Evolutionary conservation across 2,888 invertebrate genomes (phyloP), one percentile per base, ranked within the genome.

Genomic region (Dryomyza anilis): DNA sequence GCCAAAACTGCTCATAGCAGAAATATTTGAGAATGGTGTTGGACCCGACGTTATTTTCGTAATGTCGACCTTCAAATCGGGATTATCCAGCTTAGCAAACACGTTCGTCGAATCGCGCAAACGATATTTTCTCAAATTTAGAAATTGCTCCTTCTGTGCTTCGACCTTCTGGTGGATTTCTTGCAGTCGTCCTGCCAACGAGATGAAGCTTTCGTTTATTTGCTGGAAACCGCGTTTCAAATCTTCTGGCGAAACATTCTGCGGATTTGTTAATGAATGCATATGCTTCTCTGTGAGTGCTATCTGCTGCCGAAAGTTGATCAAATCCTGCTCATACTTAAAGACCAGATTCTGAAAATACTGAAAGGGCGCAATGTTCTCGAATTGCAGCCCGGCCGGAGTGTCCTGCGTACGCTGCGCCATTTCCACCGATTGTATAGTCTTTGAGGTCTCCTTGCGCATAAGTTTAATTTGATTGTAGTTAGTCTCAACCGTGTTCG

Each of bases 201-300:
- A 92, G 33, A 96, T 90, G 74, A 95, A 89, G 2, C 93, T 92
- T 79, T 94, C 94, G 79, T 95, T 93, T 74, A 95, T 88, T 76
- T 93, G 89, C 33, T 89, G 87, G 83, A 96, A 89, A 19, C 94
- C 91, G 62, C 89, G 84, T 10, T 91, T 89, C 67, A 95, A 80
- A 82, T 95, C 95, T 81, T 91, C 89, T 0, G 91, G 89, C 3
- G 89, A 87, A 52, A 92, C 84, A 53, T 86, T 85, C 73, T 86
- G 86, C 0, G 89, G 88, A 67, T 79, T 78, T 71, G 89, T 86
- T 72, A 89, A 83, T 21, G 89, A 89, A 62, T 87, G 86, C 75
- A 92, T 87, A 78, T 90, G 90, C 70, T 88, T 89, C 74, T 92
- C 92, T 7, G 90, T 88, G 39, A 88, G 86, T 72, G 91, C 89